phyloP scores from a whole-genome alignment of 2,888 invertebrate genomes.

The Enchytraeus crypticus region DNA sequence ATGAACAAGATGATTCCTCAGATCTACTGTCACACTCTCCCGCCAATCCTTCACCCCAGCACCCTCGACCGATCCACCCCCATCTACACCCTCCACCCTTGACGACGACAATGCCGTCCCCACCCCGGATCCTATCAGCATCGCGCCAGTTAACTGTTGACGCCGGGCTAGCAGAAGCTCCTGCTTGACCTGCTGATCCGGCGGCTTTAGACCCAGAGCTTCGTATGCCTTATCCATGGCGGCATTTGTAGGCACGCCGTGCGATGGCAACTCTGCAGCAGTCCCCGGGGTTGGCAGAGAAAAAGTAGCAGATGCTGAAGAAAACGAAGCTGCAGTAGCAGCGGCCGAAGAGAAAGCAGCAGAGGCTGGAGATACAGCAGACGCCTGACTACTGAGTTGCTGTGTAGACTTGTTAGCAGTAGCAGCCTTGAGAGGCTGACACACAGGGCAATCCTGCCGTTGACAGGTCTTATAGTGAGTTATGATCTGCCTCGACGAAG shows the following conservation, averaged over 20 bases:
- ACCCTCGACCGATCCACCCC: neutral
- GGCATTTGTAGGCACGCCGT: neutral
- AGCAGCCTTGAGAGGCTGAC: slow-evolving; percentile 85
- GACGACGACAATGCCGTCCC: neutral
- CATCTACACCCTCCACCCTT: neutral
- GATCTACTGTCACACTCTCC: slow-evolving; percentile 81
- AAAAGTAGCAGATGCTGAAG: neutral
- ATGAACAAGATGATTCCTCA: too few species aligned
- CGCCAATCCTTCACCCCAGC: slow-evolving; percentile 77
- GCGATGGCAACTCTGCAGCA: neutral
- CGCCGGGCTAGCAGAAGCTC: neutral
- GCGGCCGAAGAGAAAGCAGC: neutral
- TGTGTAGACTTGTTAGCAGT: neutral
- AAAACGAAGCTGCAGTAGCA: neutral
- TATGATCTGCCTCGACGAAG: slow-evolving; percentile 94
- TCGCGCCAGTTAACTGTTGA: too few species aligned
- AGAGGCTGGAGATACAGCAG: neutral
- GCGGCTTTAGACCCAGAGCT: slow-evolving; percentile 4
- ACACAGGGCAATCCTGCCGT: slow-evolving; percentile 91
- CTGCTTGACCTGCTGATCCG: slow-evolving; percentile 1
- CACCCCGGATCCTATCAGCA: too few species aligned
- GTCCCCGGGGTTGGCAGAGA: neutral
- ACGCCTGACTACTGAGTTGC: neutral
- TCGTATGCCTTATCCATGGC: slow-evolving; percentile 7
- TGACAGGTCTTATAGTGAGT: slow-evolving; percentile 98